Evolutionary conservation across 2,113 vertebrate genomes (phyloP), one percentile per base, ranked within the genome.

Genomic region (Gobio gobio): DNA sequence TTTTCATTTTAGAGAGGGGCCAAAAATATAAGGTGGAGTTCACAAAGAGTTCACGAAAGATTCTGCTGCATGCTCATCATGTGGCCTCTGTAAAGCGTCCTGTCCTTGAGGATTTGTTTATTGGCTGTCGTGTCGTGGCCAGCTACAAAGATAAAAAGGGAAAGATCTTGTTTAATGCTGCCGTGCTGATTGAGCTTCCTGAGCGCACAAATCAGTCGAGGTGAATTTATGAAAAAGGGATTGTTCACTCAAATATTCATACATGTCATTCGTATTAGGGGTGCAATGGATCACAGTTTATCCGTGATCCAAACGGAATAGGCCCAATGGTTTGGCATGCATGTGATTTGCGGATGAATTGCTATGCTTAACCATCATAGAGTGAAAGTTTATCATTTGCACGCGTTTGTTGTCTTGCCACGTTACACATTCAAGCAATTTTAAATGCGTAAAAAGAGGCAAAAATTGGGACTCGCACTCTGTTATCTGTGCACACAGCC

Each of bases 11-110:
- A 97, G 96, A 94, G 8, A 92, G 94, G 58, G 80, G 9, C 10
- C 0, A 90, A 82, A 97, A 96, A 66, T 99, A 96, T 92, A 97
- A 97, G 78, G 94, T 99, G 64, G 93, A 92, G 18, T 97, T 98
- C 82, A 94, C 96, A 20, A 94, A 95, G 0, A 94, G 96, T 1
- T 40, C 4, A 40, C 96, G 96, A 84, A 97, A 95, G 90, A 94
- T 94, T 82, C 90, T 97, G 10, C 92, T 99, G 20, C 97, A 97
- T 0, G 96, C 95, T 61, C 96, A 98, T 90, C 97, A 97, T 88
- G 94, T 99, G 1, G 97, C 97, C 1, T 96, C 95, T 1, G 92
- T 95, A 61, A 89, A 85, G 22, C 92, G 94, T 84, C 94, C 95
- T 0, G 70, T 78, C 0, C 86, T 93, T 0, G 94, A 96, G 4